Base-by-base conservation (phyloP, 2,888 invertebrate species). In the Drosophila testacea region DNA sequence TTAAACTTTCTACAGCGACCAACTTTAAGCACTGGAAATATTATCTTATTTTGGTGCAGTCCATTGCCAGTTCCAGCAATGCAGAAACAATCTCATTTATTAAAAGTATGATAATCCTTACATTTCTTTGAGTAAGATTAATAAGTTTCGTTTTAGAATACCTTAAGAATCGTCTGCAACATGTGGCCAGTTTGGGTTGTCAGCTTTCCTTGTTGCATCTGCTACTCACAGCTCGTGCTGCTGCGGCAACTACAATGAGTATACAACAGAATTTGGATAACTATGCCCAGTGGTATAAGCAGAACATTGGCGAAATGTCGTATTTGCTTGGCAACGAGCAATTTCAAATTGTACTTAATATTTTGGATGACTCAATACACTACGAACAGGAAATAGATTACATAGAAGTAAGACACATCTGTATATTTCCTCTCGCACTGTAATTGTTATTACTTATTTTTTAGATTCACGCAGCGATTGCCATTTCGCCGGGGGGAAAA, bases 211-310 rank as follows among this genome's bases (percentile, higher is more conserved):
- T 91, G 63, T 62, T 91, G 13, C 90, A 90, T 63, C 67, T 92
- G 7, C 47, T 92, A 34, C 65, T 92, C 0, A 90, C 90, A 0
- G 90, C 91, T 4, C 88, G 92, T 10, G 89, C 88, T 28, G 78
- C 90, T 0, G 77, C 79, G 0, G 92, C 92, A 0, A 81, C 74
- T 0, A 90, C 91, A 0, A 73, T 87, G 73, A 80, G 84, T 75
- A 72, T 91, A 52, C 55, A 77, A 11, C 70, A 69, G 30, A 91
- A 91, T 79, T 66, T 91, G 46, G 82, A 89, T n/a, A 81, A 85
- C 27, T 92, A 92, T 69, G 88, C 90, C 4, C 83, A 87, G 28
- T 92, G 92, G 92, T 92, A 92, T 52, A 92, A 92, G 39, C 86
- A 85, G 16, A 79, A 91, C 39, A 89, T 92, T 38, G 90, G 90